Evolutionary conservation across 2,888 invertebrate genomes (phyloP), one percentile per base, ranked within the genome.

Genomic region (Andrena camellia): DNA sequence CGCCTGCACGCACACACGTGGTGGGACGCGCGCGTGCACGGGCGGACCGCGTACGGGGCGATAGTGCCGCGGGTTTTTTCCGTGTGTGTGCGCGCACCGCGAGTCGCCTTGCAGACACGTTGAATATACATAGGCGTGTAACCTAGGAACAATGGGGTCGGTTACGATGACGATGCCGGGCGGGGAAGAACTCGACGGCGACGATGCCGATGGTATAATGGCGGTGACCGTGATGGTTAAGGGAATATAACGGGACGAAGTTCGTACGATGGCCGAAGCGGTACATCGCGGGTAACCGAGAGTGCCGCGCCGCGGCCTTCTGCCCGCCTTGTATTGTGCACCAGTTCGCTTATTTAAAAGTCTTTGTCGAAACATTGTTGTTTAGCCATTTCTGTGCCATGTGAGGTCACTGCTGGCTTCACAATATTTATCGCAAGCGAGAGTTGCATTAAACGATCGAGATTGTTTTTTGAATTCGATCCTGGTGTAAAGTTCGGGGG

Each of bases 241-340:
- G 76, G 80, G 80, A 76, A 83, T 80, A 70, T 77, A 84, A 84
- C 83, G 84, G 83, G 54, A 76, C 74, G 80, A 83, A 82, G 71
- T 82, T 82, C 66, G 73, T 70, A 72, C 62, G 35, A 72, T 59
- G 60, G 60, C 33, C 60, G 60, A 29, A 62, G 31, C 60, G 60
- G 33, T 57, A 57, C 57, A 57, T 57, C 57, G 57, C 57, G 57
- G 57, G 26, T 57, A 26, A 26, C 57, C 57, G 57, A 26, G 57
- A 57, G 57, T 26, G 23, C 23, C 5, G 26, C 8, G 57, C 5
- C 23, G 23, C 23, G 20, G 23, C 23, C 20, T 20, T 57, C 57
- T 57, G 4, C 23, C 8, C 54, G 54, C 23, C 23, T 57, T 1
- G 8, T 57, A 23, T 4, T 13, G 59, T 20, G 35, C 69, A 31